phyloP scores from a whole-genome alignment of 2,888 invertebrate genomes.

The Prenolepis imparis region DNA sequence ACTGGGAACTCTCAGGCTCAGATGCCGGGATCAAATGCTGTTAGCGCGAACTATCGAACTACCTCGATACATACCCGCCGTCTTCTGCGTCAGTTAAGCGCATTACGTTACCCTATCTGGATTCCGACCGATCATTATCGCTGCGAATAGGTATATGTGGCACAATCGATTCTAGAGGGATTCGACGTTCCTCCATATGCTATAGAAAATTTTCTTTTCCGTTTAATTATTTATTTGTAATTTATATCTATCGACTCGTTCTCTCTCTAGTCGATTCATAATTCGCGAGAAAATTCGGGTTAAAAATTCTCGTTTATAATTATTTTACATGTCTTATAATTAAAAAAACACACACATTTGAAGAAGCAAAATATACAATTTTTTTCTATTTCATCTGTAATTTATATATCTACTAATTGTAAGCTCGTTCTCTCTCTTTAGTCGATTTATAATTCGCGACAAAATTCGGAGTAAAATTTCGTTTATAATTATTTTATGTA shows the following conservation, averaged over 20 bases:
- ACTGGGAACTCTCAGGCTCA: slow-evolving; percentile 66
- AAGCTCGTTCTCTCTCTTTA: background rate
- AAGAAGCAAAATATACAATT: too few species aligned
- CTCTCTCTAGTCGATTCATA: too few species aligned
- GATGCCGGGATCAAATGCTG: slow-evolving; percentile 73
- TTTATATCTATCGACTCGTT: too few species aligned
- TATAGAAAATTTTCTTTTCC: background rate
- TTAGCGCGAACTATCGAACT: slow-evolving; percentile 69
- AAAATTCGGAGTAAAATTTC: background rate
- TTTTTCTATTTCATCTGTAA: background rate
- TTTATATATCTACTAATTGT: background rate
- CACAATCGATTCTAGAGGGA: background rate
- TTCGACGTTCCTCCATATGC: background rate
- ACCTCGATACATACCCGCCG: slow-evolving; percentile 43
- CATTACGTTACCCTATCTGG: slow-evolving; percentile 63
- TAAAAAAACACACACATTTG: too few species aligned
- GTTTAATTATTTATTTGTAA: background rate
- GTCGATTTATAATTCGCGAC: background rate
- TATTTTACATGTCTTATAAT: too few species aligned
- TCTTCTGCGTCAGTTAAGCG: slow-evolving; percentile 62
- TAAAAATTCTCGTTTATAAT: too few species aligned
- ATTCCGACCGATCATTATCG: slow-evolving; percentile 42
- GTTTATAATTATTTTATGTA: background rate
- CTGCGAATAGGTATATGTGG: slow-evolving; percentile 10
- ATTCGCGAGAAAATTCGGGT: too few species aligned